phyloP scores from a whole-genome alignment of 2,113 vertebrate species.

The Apaloderma vittatum region DNA sequence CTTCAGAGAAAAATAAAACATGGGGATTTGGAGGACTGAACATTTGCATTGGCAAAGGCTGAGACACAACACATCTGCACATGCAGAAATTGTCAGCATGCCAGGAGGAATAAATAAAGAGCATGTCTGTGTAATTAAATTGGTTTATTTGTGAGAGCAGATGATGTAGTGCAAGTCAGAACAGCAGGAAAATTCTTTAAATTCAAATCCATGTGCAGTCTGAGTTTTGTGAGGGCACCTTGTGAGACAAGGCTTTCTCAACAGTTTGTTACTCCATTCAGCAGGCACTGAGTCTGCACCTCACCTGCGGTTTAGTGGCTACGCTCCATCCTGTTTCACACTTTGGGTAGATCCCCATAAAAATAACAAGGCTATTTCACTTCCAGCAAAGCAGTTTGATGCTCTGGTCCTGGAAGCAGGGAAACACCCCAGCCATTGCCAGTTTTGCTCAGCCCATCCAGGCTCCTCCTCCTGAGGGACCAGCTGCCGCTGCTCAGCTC shows the following conservation, averaged over 20 bases:
- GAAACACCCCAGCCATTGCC: neutral
- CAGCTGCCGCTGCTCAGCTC: fast-evolving
- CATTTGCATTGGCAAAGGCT: conserved; percentile 18
- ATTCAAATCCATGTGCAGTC: neutral
- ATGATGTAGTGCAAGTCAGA: conserved; percentile 1
- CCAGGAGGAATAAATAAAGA: conserved; percentile 3
- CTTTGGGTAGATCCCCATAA: neutral
- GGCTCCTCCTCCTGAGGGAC: neutral
- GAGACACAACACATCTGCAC: conserved; percentile 1
- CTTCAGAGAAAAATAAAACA: conserved; percentile 6
- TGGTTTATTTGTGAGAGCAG: conserved; percentile 5
- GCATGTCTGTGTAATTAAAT: neutral
- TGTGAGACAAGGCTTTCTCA: neutral
- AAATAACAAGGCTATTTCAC: neutral
- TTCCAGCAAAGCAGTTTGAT: neutral
- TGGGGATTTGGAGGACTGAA: neutral
- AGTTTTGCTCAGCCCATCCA: neutral
- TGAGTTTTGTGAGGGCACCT: neutral
- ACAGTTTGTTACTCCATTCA: neutral
- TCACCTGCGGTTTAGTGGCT: neutral
- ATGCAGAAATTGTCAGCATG: neutral
- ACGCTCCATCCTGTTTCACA: neutral
- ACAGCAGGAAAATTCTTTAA: neutral
- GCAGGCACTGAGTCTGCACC: neutral
- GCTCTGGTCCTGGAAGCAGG: neutral